Percentiles rank a stretch among this genome's conserved stretches.
phyloP scores from a whole-genome alignment of 35 echinoderm and acorn worm genomes.

The Ophioderma brevispina region DNA sequence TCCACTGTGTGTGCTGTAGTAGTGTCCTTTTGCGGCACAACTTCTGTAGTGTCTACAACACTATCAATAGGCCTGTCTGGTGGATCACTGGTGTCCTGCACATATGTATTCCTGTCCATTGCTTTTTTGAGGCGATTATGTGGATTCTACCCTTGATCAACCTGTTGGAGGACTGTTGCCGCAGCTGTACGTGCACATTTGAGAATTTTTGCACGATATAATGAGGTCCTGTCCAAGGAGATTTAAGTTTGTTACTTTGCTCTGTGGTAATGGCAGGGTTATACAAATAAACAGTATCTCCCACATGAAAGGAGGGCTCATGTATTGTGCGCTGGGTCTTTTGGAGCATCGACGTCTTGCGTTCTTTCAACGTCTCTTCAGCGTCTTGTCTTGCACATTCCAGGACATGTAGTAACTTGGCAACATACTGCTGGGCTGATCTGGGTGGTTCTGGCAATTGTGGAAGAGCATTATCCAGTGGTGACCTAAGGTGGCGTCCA shows the following conservation, averaged over 20 bases:
- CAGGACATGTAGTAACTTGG: background rate
- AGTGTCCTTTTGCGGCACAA: background rate
- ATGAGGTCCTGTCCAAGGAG: background rate
- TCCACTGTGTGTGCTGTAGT: too few species aligned
- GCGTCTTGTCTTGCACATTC: background rate
- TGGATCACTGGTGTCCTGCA: background rate
- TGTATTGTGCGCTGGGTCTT: background rate
- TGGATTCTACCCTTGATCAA: background rate
- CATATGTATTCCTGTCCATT: background rate
- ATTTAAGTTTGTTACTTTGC: background rate
- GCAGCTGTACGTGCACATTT: background rate
- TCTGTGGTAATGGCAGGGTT: background rate
- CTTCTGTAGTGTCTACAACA: background rate
- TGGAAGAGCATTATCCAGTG: background rate
- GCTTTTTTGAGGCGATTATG: background rate
- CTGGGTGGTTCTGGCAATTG: background rate
- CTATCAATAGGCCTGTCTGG: background rate
- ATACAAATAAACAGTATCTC: background rate
- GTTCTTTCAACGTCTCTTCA: background rate
- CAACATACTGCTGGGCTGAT: slow-evolving; percentile 2
- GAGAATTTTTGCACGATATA: slow-evolving; percentile 13
- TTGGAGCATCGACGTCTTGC: background rate
- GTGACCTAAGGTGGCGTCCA: background rate
- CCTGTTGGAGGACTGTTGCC: background rate
- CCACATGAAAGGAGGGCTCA: background rate